Evolutionary conservation across 2,797 vertebrate genomes (phyloP).

Genomic region (Rhabdomys pumilio): DNA sequence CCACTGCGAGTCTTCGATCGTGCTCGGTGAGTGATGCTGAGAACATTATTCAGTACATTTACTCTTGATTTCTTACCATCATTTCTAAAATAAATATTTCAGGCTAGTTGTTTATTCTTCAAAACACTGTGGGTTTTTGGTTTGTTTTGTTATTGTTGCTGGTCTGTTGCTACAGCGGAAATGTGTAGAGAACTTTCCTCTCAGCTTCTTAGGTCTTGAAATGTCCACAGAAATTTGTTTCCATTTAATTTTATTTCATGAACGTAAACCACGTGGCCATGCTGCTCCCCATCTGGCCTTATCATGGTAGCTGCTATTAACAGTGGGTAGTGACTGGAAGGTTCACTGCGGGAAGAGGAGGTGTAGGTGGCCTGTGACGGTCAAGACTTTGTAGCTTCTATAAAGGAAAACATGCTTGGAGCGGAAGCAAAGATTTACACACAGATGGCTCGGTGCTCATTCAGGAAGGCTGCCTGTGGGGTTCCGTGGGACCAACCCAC

Average conservation of each 20-base stretch:
- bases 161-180: neutral
- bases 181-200: constrained; percentile 48
- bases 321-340: neutral
- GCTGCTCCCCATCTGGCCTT: neutral
- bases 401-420: constrained; percentile 9
- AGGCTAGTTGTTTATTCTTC: constrained; percentile 28
- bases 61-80: neutral
- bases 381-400: constrained; percentile 32
- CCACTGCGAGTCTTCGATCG: constrained; percentile 91
- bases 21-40: constrained; percentile 90
- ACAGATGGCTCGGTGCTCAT: neutral
- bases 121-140: neutral
- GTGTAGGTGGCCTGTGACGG: neutral
- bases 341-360: constrained; percentile 41
- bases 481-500: neutral
- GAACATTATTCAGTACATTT: constrained; percentile 46
- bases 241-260: constrained; percentile 64
- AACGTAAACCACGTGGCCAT: neutral
- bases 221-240: constrained; percentile 30
- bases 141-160: neutral
- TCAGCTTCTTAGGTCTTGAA: constrained; percentile 40
- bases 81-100: constrained; percentile 44
- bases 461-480: neutral
- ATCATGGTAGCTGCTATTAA: neutral
- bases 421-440: neutral